Evolutionary conservation across 1,140 invertebrate genomes (phyloP), one percentile per base, ranked within the genome.

Genomic region (Cyclina sinensis): DNA sequence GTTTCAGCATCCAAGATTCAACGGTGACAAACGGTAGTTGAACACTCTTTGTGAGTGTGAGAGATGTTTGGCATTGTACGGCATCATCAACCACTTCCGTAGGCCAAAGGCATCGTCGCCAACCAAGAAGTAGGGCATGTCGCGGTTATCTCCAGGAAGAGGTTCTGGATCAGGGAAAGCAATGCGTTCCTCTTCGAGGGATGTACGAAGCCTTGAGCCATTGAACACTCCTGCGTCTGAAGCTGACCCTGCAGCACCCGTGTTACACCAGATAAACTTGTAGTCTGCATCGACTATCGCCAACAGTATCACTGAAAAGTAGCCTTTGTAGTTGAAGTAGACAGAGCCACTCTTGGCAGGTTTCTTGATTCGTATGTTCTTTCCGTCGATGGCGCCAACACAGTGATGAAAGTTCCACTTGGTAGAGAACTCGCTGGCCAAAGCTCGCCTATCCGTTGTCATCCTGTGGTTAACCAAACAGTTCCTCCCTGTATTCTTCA

Each of bases 261-360:
- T 76, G 24, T 90, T 32, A 3, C 83, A 73, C 68, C 73, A 90
- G 30, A 94, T 85, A 86, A 96, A 96, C 54, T 93, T 90, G 74
- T 92, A 91, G 51, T 89, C 43, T 16, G 86, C 83, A 39, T 92
- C 87, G 14, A 86, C 90, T 1, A 92, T 7, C 35, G 73, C 74
- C 84, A 96, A 57, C 39, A 96, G 91, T 78, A 96, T 94, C 83
- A 96, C 94, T 87, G 94, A 95, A 91, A 94, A 92, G 30, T 30
- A 93, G 32, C 94, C 92, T 93, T 96, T 96, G 90, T 96, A 96
- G 91, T 96, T 96, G 89, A 94, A 96, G 90, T 94, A 96, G 27
- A 92, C 80, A 14, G 24, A 5, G 2, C 70, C 37, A 43, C 4
- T 21, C 16, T 27, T 14, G 1, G 1, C 35, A n/a, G 70, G 70